Percentiles rank a stretch among this genome's conserved stretches.
Conservation (phyloP, 2,113 vertebrate species). For the Cranoglanis bouderius region DNA sequence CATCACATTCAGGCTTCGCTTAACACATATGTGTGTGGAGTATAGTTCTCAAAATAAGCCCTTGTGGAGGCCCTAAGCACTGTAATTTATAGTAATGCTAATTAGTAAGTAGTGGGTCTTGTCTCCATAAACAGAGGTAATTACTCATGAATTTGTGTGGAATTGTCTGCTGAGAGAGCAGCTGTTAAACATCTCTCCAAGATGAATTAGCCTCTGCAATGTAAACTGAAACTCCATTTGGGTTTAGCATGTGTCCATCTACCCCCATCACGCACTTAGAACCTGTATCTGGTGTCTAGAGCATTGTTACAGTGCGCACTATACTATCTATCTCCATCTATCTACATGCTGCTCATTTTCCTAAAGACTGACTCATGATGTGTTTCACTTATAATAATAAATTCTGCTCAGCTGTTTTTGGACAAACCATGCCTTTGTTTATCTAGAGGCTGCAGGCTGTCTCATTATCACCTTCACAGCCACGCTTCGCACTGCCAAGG, state of each 20-base stretch:
- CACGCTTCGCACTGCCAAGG: constrained; percentile 46
- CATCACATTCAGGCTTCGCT: constrained; percentile 35
- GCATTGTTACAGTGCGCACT: background rate
- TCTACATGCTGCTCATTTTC: background rate
- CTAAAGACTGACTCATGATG: background rate
- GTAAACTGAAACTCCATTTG: background rate
- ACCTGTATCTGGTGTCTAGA: background rate
- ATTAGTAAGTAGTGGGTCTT: constrained; percentile 70
- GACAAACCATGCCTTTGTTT: constrained; percentile 43
- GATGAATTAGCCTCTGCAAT: constrained; percentile 13
- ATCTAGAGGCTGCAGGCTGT: constrained; percentile 35
- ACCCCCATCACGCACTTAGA: background rate
- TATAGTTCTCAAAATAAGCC: constrained; percentile 57
- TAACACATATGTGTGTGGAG: constrained; percentile 35
- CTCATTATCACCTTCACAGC: constrained; percentile 52
- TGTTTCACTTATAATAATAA: constrained; percentile 23
- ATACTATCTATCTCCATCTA: background rate
- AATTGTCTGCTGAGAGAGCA: constrained; percentile 61
- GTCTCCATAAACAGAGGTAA: constrained; percentile 69
- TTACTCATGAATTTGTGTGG: constrained; percentile 70
- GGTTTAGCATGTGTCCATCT: background rate
- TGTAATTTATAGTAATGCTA: constrained; percentile 69
- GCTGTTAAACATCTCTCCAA: constrained; percentile 51
- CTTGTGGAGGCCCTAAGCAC: constrained; percentile 63
- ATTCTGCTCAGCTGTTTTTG: constrained; percentile 26